phyloP scores from a whole-genome alignment of 2,797 vertebrate genomes.

The Arremon aurantiirostris region DNA sequence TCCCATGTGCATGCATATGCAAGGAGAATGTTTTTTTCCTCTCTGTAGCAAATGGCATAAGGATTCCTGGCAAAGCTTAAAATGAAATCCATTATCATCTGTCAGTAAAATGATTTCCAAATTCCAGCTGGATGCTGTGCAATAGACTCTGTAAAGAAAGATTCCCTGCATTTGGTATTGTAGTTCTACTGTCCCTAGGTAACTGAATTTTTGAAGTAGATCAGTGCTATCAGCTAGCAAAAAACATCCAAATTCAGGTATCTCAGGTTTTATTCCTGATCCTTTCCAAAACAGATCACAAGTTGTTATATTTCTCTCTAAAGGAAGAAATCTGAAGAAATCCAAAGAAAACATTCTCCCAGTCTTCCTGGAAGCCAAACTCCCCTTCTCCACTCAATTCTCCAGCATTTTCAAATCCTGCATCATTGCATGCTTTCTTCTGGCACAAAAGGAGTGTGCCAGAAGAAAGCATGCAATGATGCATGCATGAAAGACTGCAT shows the following conservation, averaged over 20 bases:
- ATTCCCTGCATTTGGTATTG: conserved; percentile 30
- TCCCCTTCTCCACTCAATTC: neutral
- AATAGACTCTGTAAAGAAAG: conserved; percentile 51
- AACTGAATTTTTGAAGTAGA: conserved; percentile 47
- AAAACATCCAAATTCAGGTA: neutral
- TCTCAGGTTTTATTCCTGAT: neutral
- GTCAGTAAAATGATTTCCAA: conserved; percentile 69
- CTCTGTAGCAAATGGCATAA: conserved; percentile 56
- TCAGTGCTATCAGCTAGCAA: conserved; percentile 42
- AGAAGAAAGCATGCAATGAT: no score
- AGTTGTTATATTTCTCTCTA: neutral
- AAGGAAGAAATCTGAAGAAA: conserved; percentile 48
- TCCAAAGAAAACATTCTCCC: conserved; percentile 12
- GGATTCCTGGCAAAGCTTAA: conserved; percentile 68
- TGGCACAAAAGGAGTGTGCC: neutral
- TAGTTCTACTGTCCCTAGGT: conserved; percentile 30
- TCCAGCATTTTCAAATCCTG: neutral
- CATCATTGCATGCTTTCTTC: neutral
- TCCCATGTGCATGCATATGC: neutral
- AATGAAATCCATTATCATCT: conserved; percentile 74
- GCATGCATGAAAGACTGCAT: no score
- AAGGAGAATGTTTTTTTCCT: conserved; percentile 25
- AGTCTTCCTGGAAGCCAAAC: neutral
- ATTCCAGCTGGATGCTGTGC: conserved; percentile 64
- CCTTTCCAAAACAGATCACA: conserved; percentile 31